Evolutionary conservation across 2,113 vertebrate species (phyloP).

Genomic region (Gavia stellata): DNA sequence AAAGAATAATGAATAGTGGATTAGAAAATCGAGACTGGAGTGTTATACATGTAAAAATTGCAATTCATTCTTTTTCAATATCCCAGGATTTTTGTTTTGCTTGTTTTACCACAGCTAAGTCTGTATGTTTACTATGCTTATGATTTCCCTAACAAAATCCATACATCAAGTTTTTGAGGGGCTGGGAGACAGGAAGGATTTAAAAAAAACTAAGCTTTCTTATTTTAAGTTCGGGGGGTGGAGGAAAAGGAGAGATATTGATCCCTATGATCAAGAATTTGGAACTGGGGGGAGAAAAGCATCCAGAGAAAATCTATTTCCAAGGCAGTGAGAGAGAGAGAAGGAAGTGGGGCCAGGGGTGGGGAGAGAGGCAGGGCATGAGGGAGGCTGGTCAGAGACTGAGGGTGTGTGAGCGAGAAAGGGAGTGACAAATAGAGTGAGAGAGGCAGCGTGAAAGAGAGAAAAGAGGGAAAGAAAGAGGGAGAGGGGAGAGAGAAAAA

Average conservation of each 20-base stretch:
- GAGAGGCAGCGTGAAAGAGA: not conserved
- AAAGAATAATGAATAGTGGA: constrained; percentile 31
- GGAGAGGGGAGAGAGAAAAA: not conserved
- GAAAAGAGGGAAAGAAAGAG: not conserved
- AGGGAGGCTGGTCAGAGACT: not conserved
- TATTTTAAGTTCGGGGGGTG: not conserved
- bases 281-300: not conserved
- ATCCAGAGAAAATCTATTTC: not conserved
- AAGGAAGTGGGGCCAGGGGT: not conserved
- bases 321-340: not conserved
- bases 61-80: not conserved
- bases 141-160: not conserved
- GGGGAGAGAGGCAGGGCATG: not conserved
- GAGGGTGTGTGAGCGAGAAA: not conserved
- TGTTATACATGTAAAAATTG: not conserved
- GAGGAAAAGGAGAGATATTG: not conserved
- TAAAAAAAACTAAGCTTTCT: not conserved
- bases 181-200: not conserved
- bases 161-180: not conserved
- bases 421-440: not conserved
- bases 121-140: not conserved
- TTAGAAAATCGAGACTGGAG: constrained; percentile 25
- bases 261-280: not conserved
- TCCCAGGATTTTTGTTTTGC: not conserved
- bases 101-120: not conserved